phyloP scores from a whole-genome alignment of 2,797 vertebrate species.

The Alectoris magna region DNA sequence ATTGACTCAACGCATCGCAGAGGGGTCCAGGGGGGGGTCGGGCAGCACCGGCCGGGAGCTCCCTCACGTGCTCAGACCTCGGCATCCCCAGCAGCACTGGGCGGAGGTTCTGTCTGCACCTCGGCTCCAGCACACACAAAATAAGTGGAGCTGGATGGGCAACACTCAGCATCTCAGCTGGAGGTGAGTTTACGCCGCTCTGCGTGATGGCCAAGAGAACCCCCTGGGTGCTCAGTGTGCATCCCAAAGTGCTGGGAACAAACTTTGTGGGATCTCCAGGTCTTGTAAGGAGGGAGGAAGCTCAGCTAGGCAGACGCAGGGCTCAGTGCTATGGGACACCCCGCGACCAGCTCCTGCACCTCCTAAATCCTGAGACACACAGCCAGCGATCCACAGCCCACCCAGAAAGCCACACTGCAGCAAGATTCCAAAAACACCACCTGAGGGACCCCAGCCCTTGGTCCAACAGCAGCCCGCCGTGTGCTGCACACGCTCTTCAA shows the following conservation, averaged over 20 bases:
- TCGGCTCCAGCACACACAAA: neutral
- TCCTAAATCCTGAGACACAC: accelerated
- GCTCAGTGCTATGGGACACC: neutral
- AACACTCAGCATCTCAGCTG: accelerated
- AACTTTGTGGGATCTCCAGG: neutral
- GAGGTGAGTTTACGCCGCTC: neutral
- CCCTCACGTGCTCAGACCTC: accelerated
- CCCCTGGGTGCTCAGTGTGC: accelerated
- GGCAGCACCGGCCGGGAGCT: accelerated
- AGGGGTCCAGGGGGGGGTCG: neutral
- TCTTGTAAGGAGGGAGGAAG: accelerated
- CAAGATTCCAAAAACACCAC: neutral
- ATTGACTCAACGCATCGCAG: slow-evolving; percentile 52
- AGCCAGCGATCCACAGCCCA: neutral
- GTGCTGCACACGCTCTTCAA: neutral
- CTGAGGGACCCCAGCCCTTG: neutral
- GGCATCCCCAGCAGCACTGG: neutral
- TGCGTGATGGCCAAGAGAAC: neutral
- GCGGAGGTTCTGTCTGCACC: neutral
- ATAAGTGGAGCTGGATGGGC: accelerated
- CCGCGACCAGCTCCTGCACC: neutral
- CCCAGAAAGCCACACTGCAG: accelerated
- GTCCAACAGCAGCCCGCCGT: accelerated
- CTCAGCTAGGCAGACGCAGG: neutral
- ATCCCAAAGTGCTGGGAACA: neutral